A percentile compares a stretch with the other conserved stretches of the same genome.
Conservation (phyloP, 2,797 vertebrate species). For the Microctenopoma lineatum region DNA sequence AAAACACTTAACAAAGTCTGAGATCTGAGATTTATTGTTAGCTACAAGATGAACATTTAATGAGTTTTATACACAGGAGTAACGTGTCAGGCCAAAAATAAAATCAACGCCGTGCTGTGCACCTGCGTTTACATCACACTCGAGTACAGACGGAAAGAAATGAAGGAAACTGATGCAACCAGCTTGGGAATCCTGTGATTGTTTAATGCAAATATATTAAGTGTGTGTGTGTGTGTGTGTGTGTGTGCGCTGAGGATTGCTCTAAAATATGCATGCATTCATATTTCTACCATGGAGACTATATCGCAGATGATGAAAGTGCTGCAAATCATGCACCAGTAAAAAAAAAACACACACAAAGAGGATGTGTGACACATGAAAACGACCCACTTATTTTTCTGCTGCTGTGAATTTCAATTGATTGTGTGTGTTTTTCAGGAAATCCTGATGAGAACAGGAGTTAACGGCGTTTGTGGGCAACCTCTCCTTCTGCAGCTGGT, state of each 20-base stretch:
- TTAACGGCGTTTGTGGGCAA: conserved; percentile 44
- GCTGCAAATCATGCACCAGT: conserved; percentile 25
- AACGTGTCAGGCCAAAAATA: conserved; percentile 26
- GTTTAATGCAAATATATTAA: conserved; percentile 36
- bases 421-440: conserved; percentile 29
- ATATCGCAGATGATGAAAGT: conserved; percentile 28
- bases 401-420: conserved; percentile 45
- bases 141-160: conserved; percentile 9
- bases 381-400: conserved; percentile 44
- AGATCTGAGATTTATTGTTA: conserved; percentile 15
- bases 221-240: conserved; percentile 28
- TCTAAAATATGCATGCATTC: conserved; percentile 43
- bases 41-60: conserved; percentile 16
- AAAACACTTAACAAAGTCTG: conserved; percentile 5
- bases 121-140: conserved; percentile 35
- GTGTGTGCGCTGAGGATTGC: conserved; percentile 10
- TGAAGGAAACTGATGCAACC: conserved; percentile 22
- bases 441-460: conserved; percentile 51
- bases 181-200: conserved; percentile 26
- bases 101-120: conserved; percentile 25
- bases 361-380: conserved; percentile 54
- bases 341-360: background rate
- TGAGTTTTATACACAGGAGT: conserved; percentile 38
- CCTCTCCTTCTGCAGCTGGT: conserved; percentile 54
- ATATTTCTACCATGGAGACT: conserved; percentile 54